A percentile compares a stretch with the other conserved stretches of the same genome.
Conservation (phyloP, 2,113 vertebrate species). For the Amia ocellicauda region DNA sequence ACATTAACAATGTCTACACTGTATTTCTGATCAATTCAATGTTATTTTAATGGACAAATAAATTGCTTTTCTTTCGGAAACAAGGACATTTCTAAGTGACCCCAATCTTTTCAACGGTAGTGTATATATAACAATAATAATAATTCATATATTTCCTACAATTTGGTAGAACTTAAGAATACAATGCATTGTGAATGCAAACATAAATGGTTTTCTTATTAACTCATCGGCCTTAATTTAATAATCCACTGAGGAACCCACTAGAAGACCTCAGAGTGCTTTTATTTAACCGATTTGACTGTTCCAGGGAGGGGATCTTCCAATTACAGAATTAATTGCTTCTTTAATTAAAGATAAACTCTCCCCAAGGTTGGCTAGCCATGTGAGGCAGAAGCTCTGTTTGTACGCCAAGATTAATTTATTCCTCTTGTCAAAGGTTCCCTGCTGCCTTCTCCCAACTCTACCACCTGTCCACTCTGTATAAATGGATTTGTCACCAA, state of each 20-base stretch:
- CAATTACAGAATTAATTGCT: slow-evolving; percentile 42
- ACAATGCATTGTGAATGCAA: background rate
- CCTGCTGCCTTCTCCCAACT: background rate
- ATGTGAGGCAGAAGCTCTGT: slow-evolving; percentile 20
- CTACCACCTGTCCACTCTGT: background rate
- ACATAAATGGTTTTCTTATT: background rate
- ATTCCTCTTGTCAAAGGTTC: slow-evolving; percentile 16
- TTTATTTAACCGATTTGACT: slow-evolving; percentile 21
- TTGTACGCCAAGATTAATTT: slow-evolving; percentile 12
- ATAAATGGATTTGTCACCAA: slow-evolving; percentile 3
- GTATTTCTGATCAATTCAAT: too few species aligned
- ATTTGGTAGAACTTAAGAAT: background rate
- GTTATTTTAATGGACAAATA: too few species aligned
- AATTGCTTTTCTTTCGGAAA: too few species aligned
- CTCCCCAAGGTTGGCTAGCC: slow-evolving; percentile 24
- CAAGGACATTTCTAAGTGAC: too few species aligned
- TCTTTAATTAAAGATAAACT: slow-evolving; percentile 45
- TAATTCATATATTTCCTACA: too few species aligned
- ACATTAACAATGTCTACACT: too few species aligned
- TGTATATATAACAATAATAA: too few species aligned
- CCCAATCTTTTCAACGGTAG: too few species aligned
- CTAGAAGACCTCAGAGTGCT: background rate
- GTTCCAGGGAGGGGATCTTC: slow-evolving; percentile 10
- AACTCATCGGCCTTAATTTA: slow-evolving; percentile 21
- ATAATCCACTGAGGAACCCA: background rate